These are phyloP conservation scores for Amphibalanus amphitrite DNA, from an alignment of 1,140 invertebrate genomes.

Conservation along the genomic window DNA sequence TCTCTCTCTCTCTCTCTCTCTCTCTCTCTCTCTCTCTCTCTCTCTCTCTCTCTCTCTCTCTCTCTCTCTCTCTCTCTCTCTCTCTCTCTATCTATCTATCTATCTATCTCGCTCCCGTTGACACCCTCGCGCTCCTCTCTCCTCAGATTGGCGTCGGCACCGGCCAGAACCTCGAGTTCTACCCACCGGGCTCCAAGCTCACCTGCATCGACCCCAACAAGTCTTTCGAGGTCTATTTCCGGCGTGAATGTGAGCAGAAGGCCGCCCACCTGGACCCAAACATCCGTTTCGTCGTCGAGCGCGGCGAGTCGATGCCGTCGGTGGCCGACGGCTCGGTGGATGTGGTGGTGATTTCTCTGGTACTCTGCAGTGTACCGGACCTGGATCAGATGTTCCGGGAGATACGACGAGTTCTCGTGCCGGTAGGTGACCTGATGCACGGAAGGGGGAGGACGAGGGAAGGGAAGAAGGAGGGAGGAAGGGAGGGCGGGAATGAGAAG, in stretches of 20 bases:
- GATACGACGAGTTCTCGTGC: slow-evolving; percentile 23
- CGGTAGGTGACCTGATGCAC: too few relatives aligned
- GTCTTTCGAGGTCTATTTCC: slow-evolving; percentile 20
- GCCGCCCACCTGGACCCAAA: background rate
- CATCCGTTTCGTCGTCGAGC: background rate
- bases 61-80: too few relatives aligned
- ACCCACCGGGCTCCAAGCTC: slow-evolving; percentile 22
- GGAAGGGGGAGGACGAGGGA: too few relatives aligned
- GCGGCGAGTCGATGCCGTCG: slow-evolving; percentile 19
- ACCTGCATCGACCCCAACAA: slow-evolving; percentile 23
- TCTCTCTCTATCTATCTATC: too few relatives aligned
- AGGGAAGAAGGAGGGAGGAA: too few relatives aligned
- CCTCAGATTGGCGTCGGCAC: slow-evolving; percentile 3
- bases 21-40: too few relatives aligned
- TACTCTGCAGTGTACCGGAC: slow-evolving; percentile 22
- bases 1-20: too few relatives aligned
- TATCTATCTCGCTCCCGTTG: too few relatives aligned
- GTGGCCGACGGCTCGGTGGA: slow-evolving; percentile 21
- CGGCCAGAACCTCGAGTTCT: slow-evolving; percentile 24
- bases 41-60: too few relatives aligned
- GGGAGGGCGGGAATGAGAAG: too few relatives aligned
- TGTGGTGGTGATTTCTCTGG: slow-evolving; percentile 22
- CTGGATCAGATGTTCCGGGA: slow-evolving; percentile 20
- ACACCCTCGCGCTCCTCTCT: too few relatives aligned
- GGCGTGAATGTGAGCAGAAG: background rate